Percentiles rank a stretch among this genome's conserved stretches.
These are phyloP conservation scores for Petrophora chlorosata DNA, from an alignment of 2,888 invertebrate genomes.

Conservation along the genomic window DNA sequence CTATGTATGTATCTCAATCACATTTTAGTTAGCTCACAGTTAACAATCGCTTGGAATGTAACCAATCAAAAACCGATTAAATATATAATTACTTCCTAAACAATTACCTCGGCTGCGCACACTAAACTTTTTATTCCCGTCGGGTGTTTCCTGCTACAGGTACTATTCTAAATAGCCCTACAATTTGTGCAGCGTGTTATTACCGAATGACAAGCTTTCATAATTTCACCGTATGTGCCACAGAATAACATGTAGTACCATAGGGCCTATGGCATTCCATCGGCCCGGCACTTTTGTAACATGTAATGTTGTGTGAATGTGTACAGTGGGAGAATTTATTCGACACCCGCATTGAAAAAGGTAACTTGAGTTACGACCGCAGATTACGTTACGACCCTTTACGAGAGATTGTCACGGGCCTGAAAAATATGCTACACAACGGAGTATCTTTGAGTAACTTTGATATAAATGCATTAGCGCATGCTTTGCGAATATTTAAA, in stretches of 20 bases:
- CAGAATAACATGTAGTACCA: too few species aligned
- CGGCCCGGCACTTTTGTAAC: neutral
- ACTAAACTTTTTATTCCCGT: conserved; percentile 33
- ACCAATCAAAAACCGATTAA: conserved; percentile 16
- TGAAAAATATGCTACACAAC: too few species aligned
- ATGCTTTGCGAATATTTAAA: too few species aligned
- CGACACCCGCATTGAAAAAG: too few species aligned
- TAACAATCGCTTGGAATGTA: too few species aligned
- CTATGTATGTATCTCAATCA: too few species aligned
- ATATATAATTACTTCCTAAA: conserved; percentile 24
- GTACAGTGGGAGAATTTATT: neutral
- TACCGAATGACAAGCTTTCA: conserved; percentile 53
- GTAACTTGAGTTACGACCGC: too few species aligned
- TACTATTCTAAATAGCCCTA: conserved; percentile 51
- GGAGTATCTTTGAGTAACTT: too few species aligned
- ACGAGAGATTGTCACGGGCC: too few species aligned
- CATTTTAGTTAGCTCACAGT: too few species aligned
- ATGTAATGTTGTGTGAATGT: neutral
- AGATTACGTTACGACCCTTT: too few species aligned
- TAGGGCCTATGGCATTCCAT: conserved; percentile 35
- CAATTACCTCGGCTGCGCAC: conserved; percentile 44
- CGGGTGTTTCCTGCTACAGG: conserved; percentile 32
- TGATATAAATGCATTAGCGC: too few species aligned
- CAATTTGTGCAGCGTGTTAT: conserved; percentile 50
- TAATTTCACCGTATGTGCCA: conserved; percentile 42